phyloP scores from a whole-genome alignment of 2,797 vertebrate species.

The Cheracebus regulus region DNA sequence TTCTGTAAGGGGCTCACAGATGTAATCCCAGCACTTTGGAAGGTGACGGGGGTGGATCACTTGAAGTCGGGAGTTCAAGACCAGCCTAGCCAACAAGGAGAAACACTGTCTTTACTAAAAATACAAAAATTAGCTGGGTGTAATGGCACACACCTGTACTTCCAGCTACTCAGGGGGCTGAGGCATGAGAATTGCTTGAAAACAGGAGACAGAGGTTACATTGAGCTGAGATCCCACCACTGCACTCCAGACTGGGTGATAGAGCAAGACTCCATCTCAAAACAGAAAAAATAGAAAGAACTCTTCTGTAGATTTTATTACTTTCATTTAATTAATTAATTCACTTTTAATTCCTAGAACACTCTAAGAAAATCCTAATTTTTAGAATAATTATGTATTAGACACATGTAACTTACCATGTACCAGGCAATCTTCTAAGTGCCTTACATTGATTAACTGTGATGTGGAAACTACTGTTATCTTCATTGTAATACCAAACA shows the following conservation, averaged over 20 bases:
- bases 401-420: not conserved
- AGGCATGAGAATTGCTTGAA: not conserved
- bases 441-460: not conserved
- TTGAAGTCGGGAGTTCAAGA: not conserved
- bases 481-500: not conserved
- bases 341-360: not conserved
- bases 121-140: not conserved
- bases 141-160: not conserved
- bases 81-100: not conserved
- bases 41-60: not conserved
- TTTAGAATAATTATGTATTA: constrained; percentile 56
- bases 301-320: not conserved
- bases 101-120: not conserved
- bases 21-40: not conserved
- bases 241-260: not conserved
- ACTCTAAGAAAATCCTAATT: constrained; percentile 15
- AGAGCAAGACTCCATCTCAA: not conserved
- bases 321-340: not conserved
- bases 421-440: not conserved
- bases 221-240: not conserved
- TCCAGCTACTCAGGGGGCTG: not conserved
- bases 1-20: not conserved
- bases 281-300: not conserved
- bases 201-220: not conserved
- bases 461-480: not conserved